phyloP scores from a whole-genome alignment of 2,797 vertebrate species.

The Pseudotriccus pelzelni region DNA sequence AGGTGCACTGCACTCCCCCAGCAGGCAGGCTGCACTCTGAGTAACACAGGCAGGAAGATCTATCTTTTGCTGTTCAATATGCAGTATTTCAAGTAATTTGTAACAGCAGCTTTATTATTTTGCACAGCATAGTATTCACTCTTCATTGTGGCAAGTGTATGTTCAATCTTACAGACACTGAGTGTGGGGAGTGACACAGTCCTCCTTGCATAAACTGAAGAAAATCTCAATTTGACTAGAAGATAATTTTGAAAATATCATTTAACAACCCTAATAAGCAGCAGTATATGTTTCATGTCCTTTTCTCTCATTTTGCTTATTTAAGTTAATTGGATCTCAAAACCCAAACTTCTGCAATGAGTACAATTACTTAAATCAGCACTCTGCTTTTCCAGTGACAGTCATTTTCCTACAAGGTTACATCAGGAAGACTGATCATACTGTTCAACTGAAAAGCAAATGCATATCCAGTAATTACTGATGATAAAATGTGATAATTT shows the following conservation, averaged over 20 bases:
- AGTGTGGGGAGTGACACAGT: neutral
- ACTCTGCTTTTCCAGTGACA: constrained; percentile 12
- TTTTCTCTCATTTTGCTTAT: neutral
- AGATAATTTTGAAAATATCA: neutral
- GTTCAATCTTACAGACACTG: neutral
- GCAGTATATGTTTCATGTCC: neutral
- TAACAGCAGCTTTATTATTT: neutral
- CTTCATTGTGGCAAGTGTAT: neutral
- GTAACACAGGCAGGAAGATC: neutral
- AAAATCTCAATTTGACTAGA: neutral
- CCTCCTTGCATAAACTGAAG: neutral
- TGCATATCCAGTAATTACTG: neutral
- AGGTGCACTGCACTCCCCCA: accelerated
- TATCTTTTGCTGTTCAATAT: neutral
- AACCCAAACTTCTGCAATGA: constrained; percentile 25
- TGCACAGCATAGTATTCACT: neutral
- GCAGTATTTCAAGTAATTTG: neutral
- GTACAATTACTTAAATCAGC: constrained; percentile 5
- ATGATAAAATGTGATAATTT: neutral
- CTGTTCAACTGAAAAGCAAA: constrained; percentile 14
- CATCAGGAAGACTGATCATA: neutral
- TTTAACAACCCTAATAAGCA: neutral
- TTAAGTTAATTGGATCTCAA: constrained; percentile 2
- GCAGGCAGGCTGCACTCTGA: neutral
- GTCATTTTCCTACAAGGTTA: neutral